Conservation (phyloP, 2,888 invertebrate genomes). For the Eutolmus rufibarbis region DNA sequence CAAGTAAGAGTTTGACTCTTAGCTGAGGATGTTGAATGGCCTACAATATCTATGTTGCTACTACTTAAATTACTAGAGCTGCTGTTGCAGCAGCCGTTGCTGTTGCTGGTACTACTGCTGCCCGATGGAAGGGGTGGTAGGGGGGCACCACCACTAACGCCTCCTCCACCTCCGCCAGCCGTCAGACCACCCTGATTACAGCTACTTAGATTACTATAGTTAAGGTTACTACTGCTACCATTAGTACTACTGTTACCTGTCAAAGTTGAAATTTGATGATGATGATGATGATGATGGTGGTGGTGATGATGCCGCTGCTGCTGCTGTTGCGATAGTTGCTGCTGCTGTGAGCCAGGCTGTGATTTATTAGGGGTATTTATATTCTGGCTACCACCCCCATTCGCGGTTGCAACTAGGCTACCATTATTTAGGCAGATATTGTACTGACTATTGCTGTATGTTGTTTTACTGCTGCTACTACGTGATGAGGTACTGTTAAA, state of each 20-base stretch:
- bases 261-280: conserved; percentile 38
- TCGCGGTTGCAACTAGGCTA: conserved; percentile 1
- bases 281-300: conserved; percentile 47
- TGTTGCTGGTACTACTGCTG: conserved; percentile 19
- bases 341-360: conserved; percentile 43
- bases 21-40: conserved; percentile 8
- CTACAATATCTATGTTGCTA: conserved; percentile 17
- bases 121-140: background rate
- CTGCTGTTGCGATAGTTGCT: conserved; percentile 8
- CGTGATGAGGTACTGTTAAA: conserved; percentile 44
- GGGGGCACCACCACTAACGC: background rate
- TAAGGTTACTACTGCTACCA: conserved; percentile 34
- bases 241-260: conserved; percentile 39
- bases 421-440: conserved; percentile 45
- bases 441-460: conserved; percentile 40
- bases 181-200: conserved; percentile 38
- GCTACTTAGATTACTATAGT: conserved; percentile 33
- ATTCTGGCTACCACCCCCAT: background rate
- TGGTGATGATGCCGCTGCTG: conserved; percentile 47
- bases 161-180: background rate
- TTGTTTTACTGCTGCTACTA: conserved; percentile 49
- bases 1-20: conserved; percentile 35
- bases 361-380: conserved; percentile 21
- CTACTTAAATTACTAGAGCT: conserved; percentile 26
- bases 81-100: conserved; percentile 30